These are phyloP conservation scores for Aleiodes sp. DNA, from an alignment of 1,140 invertebrate species.

Conservation along the genomic window DNA sequence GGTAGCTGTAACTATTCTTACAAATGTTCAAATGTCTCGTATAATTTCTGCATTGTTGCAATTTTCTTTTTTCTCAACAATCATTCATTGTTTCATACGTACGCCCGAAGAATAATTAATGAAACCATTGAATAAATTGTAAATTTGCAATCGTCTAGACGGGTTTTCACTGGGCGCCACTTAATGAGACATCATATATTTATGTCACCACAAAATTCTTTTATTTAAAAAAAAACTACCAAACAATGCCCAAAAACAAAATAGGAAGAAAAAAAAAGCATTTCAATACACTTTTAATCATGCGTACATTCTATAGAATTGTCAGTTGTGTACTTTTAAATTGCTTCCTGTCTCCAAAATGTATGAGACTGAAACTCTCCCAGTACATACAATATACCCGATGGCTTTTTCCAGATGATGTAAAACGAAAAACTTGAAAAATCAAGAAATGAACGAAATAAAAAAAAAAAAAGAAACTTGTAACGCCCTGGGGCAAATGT, in stretches of 20 bases:
- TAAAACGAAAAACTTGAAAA: constrained; percentile 13
- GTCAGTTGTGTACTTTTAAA: neutral
- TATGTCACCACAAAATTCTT: constrained; percentile 5
- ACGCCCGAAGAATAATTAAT: neutral
- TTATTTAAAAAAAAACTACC: too few relatives aligned
- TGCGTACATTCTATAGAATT: neutral
- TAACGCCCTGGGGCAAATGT: constrained; percentile 3
- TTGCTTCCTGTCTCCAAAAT: constrained; percentile 10
- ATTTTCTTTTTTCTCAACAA: neutral
- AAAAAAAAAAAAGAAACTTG: neutral
- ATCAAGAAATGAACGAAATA: neutral
- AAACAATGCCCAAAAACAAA: neutral
- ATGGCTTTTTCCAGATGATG: constrained; percentile 17
- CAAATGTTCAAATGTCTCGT: neutral
- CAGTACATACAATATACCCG: neutral
- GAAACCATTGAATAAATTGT: constrained; percentile 19
- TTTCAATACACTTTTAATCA: constrained; percentile 6
- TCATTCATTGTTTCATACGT: neutral
- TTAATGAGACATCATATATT: constrained; percentile 8
- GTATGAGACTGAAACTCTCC: neutral
- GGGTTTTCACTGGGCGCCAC: neutral
- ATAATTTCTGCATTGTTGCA: neutral
- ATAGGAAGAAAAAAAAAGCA: too few relatives aligned
- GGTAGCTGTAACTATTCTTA: neutral
- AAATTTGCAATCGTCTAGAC: constrained; percentile 18